Evolutionary conservation across 2,888 invertebrate species (phyloP).

Genomic region (Pseudanteris insignis): DNA sequence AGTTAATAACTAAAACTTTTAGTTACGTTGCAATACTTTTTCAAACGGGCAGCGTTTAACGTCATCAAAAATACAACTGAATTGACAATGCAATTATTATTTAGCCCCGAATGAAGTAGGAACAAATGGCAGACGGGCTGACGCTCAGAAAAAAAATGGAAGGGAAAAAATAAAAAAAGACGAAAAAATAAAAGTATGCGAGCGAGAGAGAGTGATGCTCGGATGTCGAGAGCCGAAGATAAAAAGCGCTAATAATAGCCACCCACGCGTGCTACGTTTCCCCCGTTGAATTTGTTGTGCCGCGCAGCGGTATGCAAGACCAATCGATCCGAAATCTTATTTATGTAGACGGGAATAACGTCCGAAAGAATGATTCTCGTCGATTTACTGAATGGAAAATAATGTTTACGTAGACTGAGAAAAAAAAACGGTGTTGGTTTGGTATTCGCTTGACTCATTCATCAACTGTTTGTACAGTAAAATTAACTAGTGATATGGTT

Average conservation of each 20-base stretch:
- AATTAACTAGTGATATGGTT: neutral
- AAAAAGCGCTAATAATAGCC: slow-evolving; percentile 46
- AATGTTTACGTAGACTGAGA: too few relatives aligned
- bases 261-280: slow-evolving; percentile 35
- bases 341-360: slow-evolving; percentile 18
- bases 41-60: too few relatives aligned
- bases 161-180: slow-evolving; percentile 23
- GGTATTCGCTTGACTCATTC: neutral
- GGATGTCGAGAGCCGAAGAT: slow-evolving; percentile 30
- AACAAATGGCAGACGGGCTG: too few relatives aligned
- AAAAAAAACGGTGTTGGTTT: neutral
- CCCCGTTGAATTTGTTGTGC: slow-evolving; percentile 16
- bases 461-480: neutral
- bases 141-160: too few relatives aligned
- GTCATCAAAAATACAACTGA: too few relatives aligned
- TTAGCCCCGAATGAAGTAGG: too few relatives aligned
- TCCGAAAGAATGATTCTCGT: slow-evolving; percentile 2
- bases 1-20: too few relatives aligned
- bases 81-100: too few relatives aligned
- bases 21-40: too few relatives aligned
- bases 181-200: slow-evolving; percentile 19
- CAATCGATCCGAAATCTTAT: slow-evolving; percentile 25
- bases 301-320: slow-evolving; percentile 12
- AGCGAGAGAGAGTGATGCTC: slow-evolving; percentile 28
- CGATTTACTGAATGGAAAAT: too few relatives aligned